phyloP scores from a whole-genome alignment of 92 coral and sea anemone species.

The Paragorgia papillata region DNA sequence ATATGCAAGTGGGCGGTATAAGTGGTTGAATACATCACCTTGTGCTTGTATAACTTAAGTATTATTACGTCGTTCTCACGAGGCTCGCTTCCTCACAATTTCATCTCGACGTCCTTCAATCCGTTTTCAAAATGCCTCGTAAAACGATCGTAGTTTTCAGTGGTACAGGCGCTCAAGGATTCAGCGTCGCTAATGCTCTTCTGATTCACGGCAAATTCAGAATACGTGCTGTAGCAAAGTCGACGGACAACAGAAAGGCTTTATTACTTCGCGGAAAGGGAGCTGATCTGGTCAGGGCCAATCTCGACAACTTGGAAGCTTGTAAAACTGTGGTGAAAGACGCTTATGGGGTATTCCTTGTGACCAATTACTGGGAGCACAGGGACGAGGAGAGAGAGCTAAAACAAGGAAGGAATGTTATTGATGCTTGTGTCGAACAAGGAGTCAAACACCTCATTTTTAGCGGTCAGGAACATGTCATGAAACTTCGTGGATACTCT shows the following conservation, averaged over 20 bases:
- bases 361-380: constrained; percentile 81
- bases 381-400: constrained; percentile 65
- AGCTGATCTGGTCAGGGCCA: constrained; percentile 60
- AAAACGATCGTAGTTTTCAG: constrained; percentile 67
- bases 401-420: constrained; percentile 72
- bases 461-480: constrained; percentile 80
- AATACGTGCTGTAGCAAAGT: constrained; percentile 68
- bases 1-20: neutral
- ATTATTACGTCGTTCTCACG: neutral
- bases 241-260: constrained; percentile 60
- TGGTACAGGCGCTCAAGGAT: constrained; percentile 77
- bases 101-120: neutral
- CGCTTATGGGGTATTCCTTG: constrained; percentile 71
- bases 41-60: too few species aligned
- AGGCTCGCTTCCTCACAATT: neutral
- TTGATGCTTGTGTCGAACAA: constrained; percentile 57
- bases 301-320: constrained; percentile 64
- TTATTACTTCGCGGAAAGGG: constrained; percentile 63
- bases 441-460: constrained; percentile 73
- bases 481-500: constrained; percentile 60
- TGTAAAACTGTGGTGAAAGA: constrained; percentile 63
- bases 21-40: too few species aligned
- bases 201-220: constrained; percentile 45
- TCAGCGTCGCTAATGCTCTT: constrained; percentile 62
- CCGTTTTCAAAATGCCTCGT: constrained; percentile 26